Percentiles rank a stretch among this genome's conserved stretches.
phyloP scores from a whole-genome alignment of 2,113 vertebrate species.

The Forbesichthys papilliferus region DNA sequence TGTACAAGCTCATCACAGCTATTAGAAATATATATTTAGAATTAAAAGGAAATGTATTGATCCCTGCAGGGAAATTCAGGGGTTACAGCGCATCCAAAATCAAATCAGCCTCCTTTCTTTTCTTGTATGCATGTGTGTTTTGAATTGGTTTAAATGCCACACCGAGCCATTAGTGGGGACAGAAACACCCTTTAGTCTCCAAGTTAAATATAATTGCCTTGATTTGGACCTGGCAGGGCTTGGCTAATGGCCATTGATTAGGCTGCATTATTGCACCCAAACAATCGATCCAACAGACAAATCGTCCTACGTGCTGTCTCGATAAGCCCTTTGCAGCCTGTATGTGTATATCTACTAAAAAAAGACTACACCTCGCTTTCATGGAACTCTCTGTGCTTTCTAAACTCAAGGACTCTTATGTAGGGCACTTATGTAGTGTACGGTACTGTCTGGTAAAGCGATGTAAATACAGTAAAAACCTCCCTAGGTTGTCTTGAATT shows the following conservation, averaged over 20 bases:
- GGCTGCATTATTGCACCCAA: slow-evolving; percentile 26
- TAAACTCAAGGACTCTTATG: neutral
- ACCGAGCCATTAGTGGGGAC: slow-evolving; percentile 6
- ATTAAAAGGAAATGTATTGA: neutral
- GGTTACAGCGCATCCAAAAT: neutral
- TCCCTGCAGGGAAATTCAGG: neutral
- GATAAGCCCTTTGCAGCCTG: too few relatives aligned
- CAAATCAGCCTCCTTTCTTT: neutral
- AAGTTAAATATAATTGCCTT: slow-evolving; percentile 29
- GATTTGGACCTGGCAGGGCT: slow-evolving; percentile 15
- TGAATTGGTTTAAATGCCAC: slow-evolving; percentile 13
- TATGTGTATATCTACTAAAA: slow-evolving; percentile 1
- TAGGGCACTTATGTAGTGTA: neutral
- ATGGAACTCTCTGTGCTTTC: neutral
- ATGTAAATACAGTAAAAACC: too few relatives aligned
- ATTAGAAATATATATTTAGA: neutral
- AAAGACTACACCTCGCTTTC: slow-evolving; percentile 14
- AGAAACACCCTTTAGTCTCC: neutral
- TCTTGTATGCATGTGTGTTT: neutral
- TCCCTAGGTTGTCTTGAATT: neutral
- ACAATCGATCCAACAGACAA: slow-evolving; percentile 42
- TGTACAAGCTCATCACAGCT: too few relatives aligned
- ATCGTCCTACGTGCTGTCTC: slow-evolving; percentile 20
- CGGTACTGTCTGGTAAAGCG: too few relatives aligned
- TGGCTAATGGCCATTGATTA: slow-evolving; percentile 51